Base-by-base conservation (phyloP, 2,113 vertebrate genomes). In the Dendrocopos noguchii region DNA sequence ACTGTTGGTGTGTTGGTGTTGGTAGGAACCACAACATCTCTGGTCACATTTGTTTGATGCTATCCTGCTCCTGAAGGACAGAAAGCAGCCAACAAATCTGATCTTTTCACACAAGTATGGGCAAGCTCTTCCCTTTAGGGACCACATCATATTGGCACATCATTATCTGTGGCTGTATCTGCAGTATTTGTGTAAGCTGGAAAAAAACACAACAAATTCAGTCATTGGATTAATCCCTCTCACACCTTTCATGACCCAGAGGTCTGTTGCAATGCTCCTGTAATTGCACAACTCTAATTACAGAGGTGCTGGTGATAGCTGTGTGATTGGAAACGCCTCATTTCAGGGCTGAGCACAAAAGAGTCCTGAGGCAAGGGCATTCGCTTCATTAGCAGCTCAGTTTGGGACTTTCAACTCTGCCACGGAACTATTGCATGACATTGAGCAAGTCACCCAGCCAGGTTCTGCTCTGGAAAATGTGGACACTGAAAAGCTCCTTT, bases 241-340 rank as follows among this genome's bases (percentile, higher is more conserved):
- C 84, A 91, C 84, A 94, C 61, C 81, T 94, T 78, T 44, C 87
- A 14, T 72, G 89, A 95, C 93, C 93, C 65, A 3, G 7, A 87
- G 65, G 28, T 92, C 91, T 93, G 84, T 87, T 85, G 87, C 91
- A 94, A 92, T 65, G 44, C 57, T 85, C 12, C 75, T 87, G 72
- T 71, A 83, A 64, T 95, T 95, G 78, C 87, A 74, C 81, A 95
- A 80, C 61, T 57, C 44, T 77, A 78, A 94, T 92, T 93, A 72
- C 65, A 33, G n/a, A 89, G 86, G 68, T 90, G 79, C 89, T 85
- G 42, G 36, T 94, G 81, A 92, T 89, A 94, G 34, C 61, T 27
- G 31, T 68, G 67, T 60, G 72, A 82, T 61, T 67, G 79, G 77
- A 92, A 91, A 74, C 46, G 11, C 3, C 0, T 28, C 89, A 77